phyloP scores from a whole-genome alignment of 2,113 vertebrate genomes.

The Pipa parva region DNA sequence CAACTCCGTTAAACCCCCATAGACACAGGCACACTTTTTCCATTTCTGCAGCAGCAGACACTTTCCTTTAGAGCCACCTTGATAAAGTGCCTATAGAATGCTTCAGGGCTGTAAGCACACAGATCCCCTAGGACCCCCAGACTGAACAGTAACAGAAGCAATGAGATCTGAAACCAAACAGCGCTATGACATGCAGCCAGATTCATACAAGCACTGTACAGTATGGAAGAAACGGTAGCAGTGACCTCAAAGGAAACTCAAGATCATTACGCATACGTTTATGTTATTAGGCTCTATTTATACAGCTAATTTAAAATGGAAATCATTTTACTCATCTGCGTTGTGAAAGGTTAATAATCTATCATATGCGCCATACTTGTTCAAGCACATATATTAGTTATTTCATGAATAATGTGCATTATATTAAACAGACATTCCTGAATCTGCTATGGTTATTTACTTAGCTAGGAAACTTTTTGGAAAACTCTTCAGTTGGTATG shows the following conservation, averaged over 20 bases:
- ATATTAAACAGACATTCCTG: too few species aligned
- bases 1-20: constrained; percentile 24
- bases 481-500: too few species aligned
- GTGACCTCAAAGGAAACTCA: not conserved
- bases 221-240: not conserved
- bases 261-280: not conserved
- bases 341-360: not conserved
- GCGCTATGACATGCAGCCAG: not conserved
- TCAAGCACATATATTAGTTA: too few species aligned
- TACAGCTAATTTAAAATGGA: not conserved
- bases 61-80: constrained; percentile 26
- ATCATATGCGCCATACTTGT: too few species aligned
- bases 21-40: constrained; percentile 7
- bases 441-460: too few species aligned
- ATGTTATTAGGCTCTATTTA: not conserved
- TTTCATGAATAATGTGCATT: too few species aligned
- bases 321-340: not conserved
- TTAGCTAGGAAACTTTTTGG: too few species aligned
- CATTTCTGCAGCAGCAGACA: constrained; percentile 8
- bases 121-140: constrained; percentile 14
- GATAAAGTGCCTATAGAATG: constrained; percentile 27
- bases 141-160: constrained; percentile 28
- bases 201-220: constrained; percentile 13
- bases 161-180: constrained; percentile 26
- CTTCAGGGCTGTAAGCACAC: constrained; percentile 26